A percentile compares a stretch with the other conserved stretches of the same genome.
Conservation (phyloP, 1,140 invertebrate genomes). For the Diploscapter pachys region DNA sequence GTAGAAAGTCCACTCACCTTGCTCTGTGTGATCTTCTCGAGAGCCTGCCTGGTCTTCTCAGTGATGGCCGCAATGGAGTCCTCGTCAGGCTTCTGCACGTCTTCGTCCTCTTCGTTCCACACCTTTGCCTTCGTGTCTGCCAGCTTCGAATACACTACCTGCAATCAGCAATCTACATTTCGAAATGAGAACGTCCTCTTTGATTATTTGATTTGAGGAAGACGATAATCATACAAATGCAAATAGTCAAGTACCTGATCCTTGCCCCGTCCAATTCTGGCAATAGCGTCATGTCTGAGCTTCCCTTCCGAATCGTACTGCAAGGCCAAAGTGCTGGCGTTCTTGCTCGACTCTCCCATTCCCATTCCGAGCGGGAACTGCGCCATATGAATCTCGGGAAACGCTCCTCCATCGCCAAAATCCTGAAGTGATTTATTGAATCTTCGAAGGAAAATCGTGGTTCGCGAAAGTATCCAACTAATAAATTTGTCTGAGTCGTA, state of each 20-base stretch:
- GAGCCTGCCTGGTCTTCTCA: constrained; percentile 65
- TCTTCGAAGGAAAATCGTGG: no score
- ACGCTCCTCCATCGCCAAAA: constrained; percentile 92
- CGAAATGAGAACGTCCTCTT: no score
- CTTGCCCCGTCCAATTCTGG: constrained; percentile 87
- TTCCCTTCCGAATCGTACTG: constrained; percentile 81
- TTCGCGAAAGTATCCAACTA: no score
- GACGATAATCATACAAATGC: constrained; percentile 1
- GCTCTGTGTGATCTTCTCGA: constrained; percentile 55
- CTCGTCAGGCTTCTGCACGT: constrained; percentile 76
- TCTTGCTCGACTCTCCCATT: constrained; percentile 65
- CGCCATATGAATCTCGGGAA: constrained; percentile 93
- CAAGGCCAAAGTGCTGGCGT: constrained; percentile 74
- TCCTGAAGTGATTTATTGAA: constrained; percentile 63
- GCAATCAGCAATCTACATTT: constrained; percentile 44
- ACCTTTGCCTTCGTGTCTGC: constrained; percentile 82
- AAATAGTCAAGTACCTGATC: constrained; percentile 73
- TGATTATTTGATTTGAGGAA: no score
- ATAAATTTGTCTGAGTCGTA: no score
- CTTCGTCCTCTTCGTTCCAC: constrained; percentile 78
- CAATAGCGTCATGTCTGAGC: constrained; percentile 94
- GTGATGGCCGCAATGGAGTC: constrained; percentile 78
- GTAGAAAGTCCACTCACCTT: constrained; percentile 33
- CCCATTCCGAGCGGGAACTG: constrained; percentile 81
- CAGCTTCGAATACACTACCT: constrained; percentile 92